phyloP scores from a whole-genome alignment of 2,888 invertebrate species.

The Polymixis flavicincta region DNA sequence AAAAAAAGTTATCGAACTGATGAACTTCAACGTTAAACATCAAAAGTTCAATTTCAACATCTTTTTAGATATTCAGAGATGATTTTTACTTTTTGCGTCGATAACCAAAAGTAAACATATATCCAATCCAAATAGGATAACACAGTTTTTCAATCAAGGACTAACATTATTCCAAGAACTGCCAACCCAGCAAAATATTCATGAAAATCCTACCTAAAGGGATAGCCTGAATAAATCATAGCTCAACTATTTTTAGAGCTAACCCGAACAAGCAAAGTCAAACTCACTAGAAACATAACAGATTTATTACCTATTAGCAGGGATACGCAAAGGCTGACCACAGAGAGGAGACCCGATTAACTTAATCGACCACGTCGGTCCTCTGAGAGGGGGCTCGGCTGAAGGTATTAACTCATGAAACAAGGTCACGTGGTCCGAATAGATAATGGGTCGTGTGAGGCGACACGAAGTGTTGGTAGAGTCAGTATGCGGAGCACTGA shows the following conservation, averaged over 20 bases:
- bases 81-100: background rate
- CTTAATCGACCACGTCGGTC: constrained; percentile 74
- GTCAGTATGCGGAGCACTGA: constrained; percentile 32
- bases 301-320: constrained; percentile 68
- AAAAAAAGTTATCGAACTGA: background rate
- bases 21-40: background rate
- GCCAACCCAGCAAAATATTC: constrained; percentile 31
- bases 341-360: constrained; percentile 66
- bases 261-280: constrained; percentile 36
- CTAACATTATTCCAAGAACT: constrained; percentile 8
- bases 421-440: constrained; percentile 70
- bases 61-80: background rate
- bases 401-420: constrained; percentile 74
- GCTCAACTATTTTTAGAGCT: constrained; percentile 22
- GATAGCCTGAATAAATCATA: constrained; percentile 37
- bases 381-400: constrained; percentile 64
- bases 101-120: background rate
- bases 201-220: constrained; percentile 23
- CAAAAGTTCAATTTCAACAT: background rate
- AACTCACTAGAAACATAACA: constrained; percentile 58
- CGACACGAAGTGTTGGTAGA: constrained; percentile 41
- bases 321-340: constrained; percentile 65
- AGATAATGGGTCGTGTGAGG: constrained; percentile 62
- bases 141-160: constrained; percentile 36
- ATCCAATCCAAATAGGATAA: constrained; percentile 7